phyloP scores from a whole-genome alignment of 2,797 vertebrate genomes.

The Streptopelia turtur region DNA sequence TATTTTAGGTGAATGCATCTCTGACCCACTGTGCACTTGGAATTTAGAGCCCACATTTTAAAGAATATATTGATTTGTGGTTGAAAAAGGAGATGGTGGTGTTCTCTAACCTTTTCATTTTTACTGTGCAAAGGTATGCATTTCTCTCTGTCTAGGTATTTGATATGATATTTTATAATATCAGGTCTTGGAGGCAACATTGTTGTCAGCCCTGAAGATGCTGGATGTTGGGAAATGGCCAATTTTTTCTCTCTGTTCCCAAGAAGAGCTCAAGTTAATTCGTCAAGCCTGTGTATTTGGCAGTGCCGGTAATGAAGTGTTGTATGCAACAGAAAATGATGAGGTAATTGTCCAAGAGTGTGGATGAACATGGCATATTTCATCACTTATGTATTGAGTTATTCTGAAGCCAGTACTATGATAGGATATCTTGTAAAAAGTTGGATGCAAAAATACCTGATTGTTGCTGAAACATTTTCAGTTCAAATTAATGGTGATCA shows the following conservation, averaged over 20 bases:
- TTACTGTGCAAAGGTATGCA: not conserved
- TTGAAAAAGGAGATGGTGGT: not conserved
- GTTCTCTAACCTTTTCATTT: not conserved
- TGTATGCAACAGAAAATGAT: slow-evolving; percentile 93
- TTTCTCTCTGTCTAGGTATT: not conserved
- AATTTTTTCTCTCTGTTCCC: slow-evolving; percentile 95
- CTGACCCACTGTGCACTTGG: not conserved
- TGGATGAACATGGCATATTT: not conserved
- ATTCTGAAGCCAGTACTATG: not conserved
- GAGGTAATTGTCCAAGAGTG: slow-evolving; percentile 84
- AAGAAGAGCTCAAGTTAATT: slow-evolving; percentile 91
- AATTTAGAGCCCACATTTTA: not conserved
- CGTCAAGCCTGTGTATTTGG: slow-evolving; percentile 97
- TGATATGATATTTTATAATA: not conserved
- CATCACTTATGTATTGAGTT: not conserved
- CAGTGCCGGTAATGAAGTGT: slow-evolving; percentile 92
- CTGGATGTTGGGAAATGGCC: slow-evolving; percentile 99
- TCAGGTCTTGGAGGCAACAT: slow-evolving; percentile 62
- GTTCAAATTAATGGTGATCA: not conserved
- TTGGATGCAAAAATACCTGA: not conserved
- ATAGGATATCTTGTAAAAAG: not conserved
- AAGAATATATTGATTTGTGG: not conserved
- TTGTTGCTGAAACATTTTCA: not conserved
- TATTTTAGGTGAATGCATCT: not conserved
- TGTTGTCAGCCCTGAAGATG: slow-evolving; percentile 86